These are phyloP conservation scores for Spongilla lacustris DNA, from an alignment of 37 sponge, comb jelly and placozoan genomes.

Conservation along the genomic window DNA sequence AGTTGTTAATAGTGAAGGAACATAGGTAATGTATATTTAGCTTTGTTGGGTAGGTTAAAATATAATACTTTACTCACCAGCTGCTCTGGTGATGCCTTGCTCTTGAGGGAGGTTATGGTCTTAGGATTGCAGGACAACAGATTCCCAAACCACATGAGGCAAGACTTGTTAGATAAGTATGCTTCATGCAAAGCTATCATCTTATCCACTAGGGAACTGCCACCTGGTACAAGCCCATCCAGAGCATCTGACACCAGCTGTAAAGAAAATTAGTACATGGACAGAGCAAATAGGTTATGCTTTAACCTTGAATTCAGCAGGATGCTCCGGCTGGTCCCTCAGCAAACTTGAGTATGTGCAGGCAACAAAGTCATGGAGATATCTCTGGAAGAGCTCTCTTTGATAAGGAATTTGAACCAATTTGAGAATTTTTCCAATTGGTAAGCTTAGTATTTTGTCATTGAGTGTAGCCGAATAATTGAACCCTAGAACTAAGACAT, in stretches of 20 bases:
- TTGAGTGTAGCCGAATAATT: neutral
- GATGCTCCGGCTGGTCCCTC: neutral
- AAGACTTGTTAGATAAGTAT: neutral
- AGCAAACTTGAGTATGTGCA: slow-evolving; percentile 36
- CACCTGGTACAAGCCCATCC: slow-evolving; percentile 5
- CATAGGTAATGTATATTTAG: too few relatives aligned
- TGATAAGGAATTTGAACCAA: slow-evolving; percentile 2
- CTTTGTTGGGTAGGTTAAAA: neutral
- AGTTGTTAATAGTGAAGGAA: too few relatives aligned
- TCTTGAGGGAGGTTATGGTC: neutral
- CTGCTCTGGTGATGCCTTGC: neutral
- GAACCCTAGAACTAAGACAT: neutral
- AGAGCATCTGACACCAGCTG: slow-evolving; percentile 31
- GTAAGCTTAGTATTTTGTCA: neutral
- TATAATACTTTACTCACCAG: neutral
- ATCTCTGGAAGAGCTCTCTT: slow-evolving; percentile 47
- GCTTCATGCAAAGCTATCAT: slow-evolving; percentile 60
- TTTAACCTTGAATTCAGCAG: slow-evolving; percentile 13
- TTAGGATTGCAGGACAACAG: slow-evolving; percentile 37
- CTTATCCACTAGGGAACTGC: neutral
- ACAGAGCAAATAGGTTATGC: neutral
- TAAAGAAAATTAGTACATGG: neutral
- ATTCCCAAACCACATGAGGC: slow-evolving; percentile 50
- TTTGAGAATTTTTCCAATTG: slow-evolving; percentile 28
- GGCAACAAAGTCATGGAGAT: slow-evolving; percentile 57